phyloP scores from a whole-genome alignment of 2,113 vertebrate species.

The Myiagra hebetior region DNA sequence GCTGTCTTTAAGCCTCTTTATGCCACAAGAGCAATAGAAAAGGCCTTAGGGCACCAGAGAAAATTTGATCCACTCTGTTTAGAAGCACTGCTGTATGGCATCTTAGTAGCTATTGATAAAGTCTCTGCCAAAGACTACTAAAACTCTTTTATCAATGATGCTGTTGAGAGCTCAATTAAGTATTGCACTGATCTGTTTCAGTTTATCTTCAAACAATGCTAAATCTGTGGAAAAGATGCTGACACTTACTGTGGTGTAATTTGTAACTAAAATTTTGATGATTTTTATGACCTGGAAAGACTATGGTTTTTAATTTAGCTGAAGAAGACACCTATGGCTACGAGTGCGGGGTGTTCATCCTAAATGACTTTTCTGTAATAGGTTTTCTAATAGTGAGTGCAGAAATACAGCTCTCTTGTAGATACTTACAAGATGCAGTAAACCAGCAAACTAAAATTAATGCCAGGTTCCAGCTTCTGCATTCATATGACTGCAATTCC shows the following conservation, averaged over 20 bases:
- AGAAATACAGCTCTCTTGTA: constrained; percentile 21
- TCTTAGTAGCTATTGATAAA: neutral
- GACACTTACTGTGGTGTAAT: neutral
- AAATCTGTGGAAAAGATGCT: constrained; percentile 53
- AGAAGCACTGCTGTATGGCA: neutral
- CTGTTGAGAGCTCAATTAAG: constrained; percentile 33
- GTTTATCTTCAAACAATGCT: constrained; percentile 43
- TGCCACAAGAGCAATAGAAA: constrained; percentile 11
- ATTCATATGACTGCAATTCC: constrained; percentile 31
- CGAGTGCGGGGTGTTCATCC: neutral
- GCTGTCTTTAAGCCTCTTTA: constrained; percentile 12
- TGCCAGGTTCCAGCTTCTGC: constrained; percentile 33
- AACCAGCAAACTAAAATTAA: constrained; percentile 44
- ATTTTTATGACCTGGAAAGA: constrained; percentile 32
- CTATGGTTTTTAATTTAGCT: constrained; percentile 43
- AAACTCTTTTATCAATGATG: neutral
- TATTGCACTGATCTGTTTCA: neutral
- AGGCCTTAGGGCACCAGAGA: neutral
- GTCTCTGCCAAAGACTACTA: neutral
- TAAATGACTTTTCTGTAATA: constrained; percentile 46
- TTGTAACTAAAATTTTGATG: constrained; percentile 42
- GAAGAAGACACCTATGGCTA: constrained; percentile 43
- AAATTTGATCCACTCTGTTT: neutral
- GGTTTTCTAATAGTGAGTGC: constrained; percentile 33
- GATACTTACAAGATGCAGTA: constrained; percentile 27